Base-by-base conservation (phyloP, 2,888 invertebrate species). In the Rotaria magnacalcarata region DNA sequence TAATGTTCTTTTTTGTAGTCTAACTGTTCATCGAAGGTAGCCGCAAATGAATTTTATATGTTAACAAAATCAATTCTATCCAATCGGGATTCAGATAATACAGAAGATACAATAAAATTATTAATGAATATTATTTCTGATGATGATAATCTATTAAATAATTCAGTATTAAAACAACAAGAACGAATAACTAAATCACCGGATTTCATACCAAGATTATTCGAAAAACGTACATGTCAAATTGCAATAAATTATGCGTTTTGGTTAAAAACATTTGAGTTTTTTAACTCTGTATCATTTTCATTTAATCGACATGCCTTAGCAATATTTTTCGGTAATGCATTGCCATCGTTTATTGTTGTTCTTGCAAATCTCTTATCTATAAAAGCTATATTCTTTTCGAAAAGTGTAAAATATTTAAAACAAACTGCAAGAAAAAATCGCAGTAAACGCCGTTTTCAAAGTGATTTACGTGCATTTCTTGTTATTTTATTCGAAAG, bases 311-410 rank as follows among this genome's bases (percentile, higher is more conserved):
- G 80, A n/a, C 80, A 43, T 80, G 7, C 24, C 3, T 41, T 80
- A 1, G 80, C 80, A 47, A 47, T 80, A 24, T 80, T 80, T 47
- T 80, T 80, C 24, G 80, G 80, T 47, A 80, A 80, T 80, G 80
- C 80, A 24, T 47, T 80, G n/a, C 80, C 80, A 43, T 80, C 80
- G 10, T 80, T 80, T n/a, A 80, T 80, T 47, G 80, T 47, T 80
- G 43, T 43, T 24, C 4, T 80, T 10, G 80, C 80, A 3, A 80
- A 80, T 80, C n/a, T 80, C 11, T 7, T 47, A 43, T 80, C 80
- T 2, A 80, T 80, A 10, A 80, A 80, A 80, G 80, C 47, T 0
- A 80, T 80, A n/a, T 80, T 10, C 14, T 80, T 80, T 47, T 80
- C 80, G 10, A 80, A 80, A 43, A 80, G 47, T 47, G 47, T 47